These are phyloP conservation scores for Eurytoma californica DNA, from an alignment of 2,888 invertebrate species.

Conservation along the genomic window DNA sequence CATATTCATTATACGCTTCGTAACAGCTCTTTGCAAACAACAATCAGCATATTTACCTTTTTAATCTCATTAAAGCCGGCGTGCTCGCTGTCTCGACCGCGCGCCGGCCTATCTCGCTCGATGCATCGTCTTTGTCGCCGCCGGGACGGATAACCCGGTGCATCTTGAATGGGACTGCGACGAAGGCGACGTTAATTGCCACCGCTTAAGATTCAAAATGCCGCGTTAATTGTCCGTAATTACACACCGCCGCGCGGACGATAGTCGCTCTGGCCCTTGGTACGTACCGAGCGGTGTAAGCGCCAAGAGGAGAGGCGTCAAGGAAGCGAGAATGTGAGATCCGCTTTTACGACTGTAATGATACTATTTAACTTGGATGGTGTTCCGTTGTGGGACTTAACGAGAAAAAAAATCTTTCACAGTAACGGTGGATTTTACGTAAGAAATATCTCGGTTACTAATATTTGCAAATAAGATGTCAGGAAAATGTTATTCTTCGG, in stretches of 20 bases:
- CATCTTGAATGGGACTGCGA: constrained; percentile 3
- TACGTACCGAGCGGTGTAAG: not conserved
- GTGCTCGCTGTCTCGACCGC: not conserved
- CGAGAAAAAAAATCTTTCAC: not conserved
- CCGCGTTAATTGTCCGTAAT: constrained; percentile 49
- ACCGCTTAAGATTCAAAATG: constrained; percentile 28
- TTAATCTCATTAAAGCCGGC: constrained; percentile 9
- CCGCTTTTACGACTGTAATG: constrained; percentile 13
- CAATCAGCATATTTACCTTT: constrained; percentile 29
- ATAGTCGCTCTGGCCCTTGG: constrained; percentile 6
- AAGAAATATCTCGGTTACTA: too few relatives aligned
- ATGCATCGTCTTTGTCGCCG: constrained; percentile 6
- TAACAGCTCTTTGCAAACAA: constrained; percentile 20
- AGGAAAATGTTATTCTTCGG: too few relatives aligned
- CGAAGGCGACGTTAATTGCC: constrained; percentile 32
- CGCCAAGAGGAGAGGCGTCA: not conserved
- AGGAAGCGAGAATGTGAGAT: not conserved
- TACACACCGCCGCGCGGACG: constrained; percentile 17
- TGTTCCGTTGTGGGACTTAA: not conserved
- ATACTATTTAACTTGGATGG: not conserved
- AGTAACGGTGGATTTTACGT: not conserved
- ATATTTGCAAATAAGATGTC: too few relatives aligned
- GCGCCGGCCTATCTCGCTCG: not conserved
- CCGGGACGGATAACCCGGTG: not conserved
- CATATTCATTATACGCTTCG: constrained; percentile 23